A percentile compares a stretch with the other conserved stretches of the same genome.
phyloP scores from a whole-genome alignment of 1,140 invertebrate genomes.

The Argopecten irradians region DNA sequence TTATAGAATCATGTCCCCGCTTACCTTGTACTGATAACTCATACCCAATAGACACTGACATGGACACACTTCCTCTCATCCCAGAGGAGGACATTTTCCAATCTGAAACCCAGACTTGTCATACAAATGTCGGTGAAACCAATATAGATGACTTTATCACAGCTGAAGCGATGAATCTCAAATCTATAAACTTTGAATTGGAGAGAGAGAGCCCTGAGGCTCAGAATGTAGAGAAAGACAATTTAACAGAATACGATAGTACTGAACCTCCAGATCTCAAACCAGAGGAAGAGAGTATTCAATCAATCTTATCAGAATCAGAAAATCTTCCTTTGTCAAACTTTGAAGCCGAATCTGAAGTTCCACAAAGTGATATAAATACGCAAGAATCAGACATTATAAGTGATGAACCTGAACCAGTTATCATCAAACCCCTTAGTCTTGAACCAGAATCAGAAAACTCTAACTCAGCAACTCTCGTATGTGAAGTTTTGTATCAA shows the following conservation, averaged over 20 bases:
- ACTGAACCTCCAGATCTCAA: background rate
- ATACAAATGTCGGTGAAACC: background rate
- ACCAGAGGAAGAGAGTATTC: background rate
- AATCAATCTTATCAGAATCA: background rate
- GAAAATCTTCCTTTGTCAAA: background rate
- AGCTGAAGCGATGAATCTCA: background rate
- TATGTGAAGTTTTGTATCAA: constrained; percentile 96
- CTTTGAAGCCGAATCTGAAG: background rate
- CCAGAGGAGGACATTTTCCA: background rate
- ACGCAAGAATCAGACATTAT: background rate
- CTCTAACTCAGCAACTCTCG: constrained; percentile 88
- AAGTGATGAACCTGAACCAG: background rate
- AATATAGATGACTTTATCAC: background rate
- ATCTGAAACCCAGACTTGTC: background rate
- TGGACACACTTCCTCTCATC: background rate
- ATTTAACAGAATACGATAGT: background rate
- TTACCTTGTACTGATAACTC: background rate
- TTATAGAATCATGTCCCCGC: background rate
- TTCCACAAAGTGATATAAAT: background rate
- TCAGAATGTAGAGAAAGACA: background rate
- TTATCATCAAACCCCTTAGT: background rate
- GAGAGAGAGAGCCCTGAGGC: background rate
- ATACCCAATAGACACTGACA: background rate
- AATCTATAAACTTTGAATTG: background rate
- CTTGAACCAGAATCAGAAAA: constrained; percentile 82